phyloP scores from a whole-genome alignment of 2,113 vertebrate species.

The Anoplopoma fimbria region DNA sequence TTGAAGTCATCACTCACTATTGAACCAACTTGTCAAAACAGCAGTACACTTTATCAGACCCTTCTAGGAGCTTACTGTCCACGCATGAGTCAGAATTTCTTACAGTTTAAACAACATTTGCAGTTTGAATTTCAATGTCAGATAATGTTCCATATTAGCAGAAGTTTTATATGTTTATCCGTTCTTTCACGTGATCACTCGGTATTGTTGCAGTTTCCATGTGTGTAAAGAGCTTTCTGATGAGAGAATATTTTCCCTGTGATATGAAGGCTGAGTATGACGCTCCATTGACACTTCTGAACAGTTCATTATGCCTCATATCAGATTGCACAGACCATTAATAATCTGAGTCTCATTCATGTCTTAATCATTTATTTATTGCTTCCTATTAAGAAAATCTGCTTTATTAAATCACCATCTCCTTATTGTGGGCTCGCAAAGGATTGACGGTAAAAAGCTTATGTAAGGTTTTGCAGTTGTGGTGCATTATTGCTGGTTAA shows the following conservation, averaged over 20 bases:
- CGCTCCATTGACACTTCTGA: slow-evolving; percentile 16
- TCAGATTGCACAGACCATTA: slow-evolving; percentile 37
- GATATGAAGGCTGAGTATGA: slow-evolving; percentile 11
- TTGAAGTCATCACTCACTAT: not conserved
- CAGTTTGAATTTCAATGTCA: not conserved
- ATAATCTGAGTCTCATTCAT: slow-evolving; percentile 20
- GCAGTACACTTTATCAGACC: not conserved
- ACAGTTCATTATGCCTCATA: slow-evolving; percentile 35
- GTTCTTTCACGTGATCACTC: not conserved
- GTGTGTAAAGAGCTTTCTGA: slow-evolving; percentile 1
- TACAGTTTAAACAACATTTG: not conserved
- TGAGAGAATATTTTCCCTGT: slow-evolving; percentile 6
- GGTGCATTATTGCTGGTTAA: not conserved
- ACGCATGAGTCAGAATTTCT: not conserved
- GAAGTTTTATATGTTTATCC: not conserved
- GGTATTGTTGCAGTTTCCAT: not conserved
- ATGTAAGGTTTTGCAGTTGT: not conserved
- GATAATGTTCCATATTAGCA: not conserved
- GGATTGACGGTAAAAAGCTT: not conserved
- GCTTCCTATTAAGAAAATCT: not conserved
- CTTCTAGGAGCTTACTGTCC: not conserved
- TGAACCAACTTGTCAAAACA: not conserved
- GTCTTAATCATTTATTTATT: slow-evolving; percentile 42
- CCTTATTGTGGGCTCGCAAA: not conserved
- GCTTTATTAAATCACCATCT: slow-evolving; percentile 16